These are phyloP conservation scores for Onychostoma macrolepis DNA, from an alignment of 2,113 vertebrate species.

Conservation along the genomic window DNA sequence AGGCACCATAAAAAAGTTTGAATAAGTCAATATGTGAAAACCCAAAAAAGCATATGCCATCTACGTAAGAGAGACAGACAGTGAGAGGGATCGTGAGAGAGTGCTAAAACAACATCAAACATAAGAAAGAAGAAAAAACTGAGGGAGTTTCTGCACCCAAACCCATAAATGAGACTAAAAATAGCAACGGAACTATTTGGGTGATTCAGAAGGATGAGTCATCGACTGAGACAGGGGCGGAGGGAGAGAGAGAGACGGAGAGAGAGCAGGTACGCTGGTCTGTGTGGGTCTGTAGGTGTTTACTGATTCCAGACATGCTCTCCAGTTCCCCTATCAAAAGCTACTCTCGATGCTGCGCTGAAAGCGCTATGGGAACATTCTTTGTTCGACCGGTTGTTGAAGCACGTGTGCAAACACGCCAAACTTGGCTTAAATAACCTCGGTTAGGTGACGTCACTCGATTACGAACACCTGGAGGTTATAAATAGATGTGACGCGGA, in stretches of 20 bases:
- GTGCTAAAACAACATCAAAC: slow-evolving; percentile 1
- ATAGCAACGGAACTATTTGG: slow-evolving; percentile 51
- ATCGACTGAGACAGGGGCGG: slow-evolving; percentile 30
- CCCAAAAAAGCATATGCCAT: neutral
- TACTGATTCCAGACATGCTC: slow-evolving; percentile 53
- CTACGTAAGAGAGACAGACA: neutral
- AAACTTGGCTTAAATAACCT: too few relatives aligned
- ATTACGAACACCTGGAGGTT: too few relatives aligned
- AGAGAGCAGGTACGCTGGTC: slow-evolving; percentile 11
- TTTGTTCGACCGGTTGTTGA: too few relatives aligned
- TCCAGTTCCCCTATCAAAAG: too few relatives aligned
- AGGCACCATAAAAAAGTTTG: neutral
- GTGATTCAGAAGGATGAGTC: slow-evolving; percentile 60
- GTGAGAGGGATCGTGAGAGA: slow-evolving; percentile 43
- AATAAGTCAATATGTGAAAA: neutral
- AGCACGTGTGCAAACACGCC: too few relatives aligned
- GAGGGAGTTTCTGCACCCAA: slow-evolving; percentile 51
- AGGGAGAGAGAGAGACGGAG: neutral
- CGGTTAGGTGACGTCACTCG: too few relatives aligned
- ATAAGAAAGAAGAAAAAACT: neutral
- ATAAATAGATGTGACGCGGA: too few relatives aligned
- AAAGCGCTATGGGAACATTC: too few relatives aligned
- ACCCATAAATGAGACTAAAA: slow-evolving; percentile 53
- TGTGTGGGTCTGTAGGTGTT: slow-evolving; percentile 17
- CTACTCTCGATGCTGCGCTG: too few relatives aligned